Conservation (phyloP, 92 coral and sea anemone genomes). For the Phenganax marumi region DNA sequence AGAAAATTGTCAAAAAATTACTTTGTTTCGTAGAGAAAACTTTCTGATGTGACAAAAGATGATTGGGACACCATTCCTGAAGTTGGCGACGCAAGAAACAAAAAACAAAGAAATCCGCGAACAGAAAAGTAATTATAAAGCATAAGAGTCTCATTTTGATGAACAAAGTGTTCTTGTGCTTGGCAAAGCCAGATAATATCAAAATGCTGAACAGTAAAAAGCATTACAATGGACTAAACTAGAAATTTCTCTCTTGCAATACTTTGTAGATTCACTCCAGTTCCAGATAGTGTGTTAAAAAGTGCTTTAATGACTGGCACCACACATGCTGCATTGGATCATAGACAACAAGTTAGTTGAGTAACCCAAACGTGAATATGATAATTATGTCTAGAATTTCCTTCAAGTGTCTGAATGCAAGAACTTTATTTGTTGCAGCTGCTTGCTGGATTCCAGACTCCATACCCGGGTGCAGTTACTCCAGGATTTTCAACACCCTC, state of each 20-base stretch:
- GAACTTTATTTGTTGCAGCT: conserved; percentile 21
- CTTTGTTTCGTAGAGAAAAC: conserved; percentile 65
- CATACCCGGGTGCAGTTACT: conserved; percentile 85
- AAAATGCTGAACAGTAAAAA: too few relatives aligned
- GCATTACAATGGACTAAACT: too few relatives aligned
- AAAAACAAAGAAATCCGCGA: conserved; percentile 88
- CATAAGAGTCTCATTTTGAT: background rate
- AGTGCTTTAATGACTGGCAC: conserved; percentile 68
- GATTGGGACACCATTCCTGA: conserved; percentile 94
- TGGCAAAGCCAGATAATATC: too few relatives aligned
- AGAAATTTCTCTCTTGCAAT: background rate
- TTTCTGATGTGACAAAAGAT: conserved; percentile 85
- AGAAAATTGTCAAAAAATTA: background rate
- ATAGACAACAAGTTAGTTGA: conserved; percentile 73
- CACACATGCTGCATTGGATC: conserved; percentile 66
- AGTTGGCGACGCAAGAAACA: conserved; percentile 91
- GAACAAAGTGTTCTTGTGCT: too few relatives aligned
- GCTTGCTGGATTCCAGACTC: conserved; percentile 92
- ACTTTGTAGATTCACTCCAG: conserved; percentile 78
- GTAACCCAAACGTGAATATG: background rate
- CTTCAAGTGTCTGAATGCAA: background rate
- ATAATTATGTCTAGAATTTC: too few relatives aligned
- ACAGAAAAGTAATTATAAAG: conserved; percentile 73
- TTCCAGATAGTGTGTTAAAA: conserved; percentile 88
- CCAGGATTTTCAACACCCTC: conserved; percentile 94